These are phyloP conservation scores for Dreissena polymorpha DNA, from an alignment of 1,140 invertebrate species.

Conservation along the genomic window DNA sequence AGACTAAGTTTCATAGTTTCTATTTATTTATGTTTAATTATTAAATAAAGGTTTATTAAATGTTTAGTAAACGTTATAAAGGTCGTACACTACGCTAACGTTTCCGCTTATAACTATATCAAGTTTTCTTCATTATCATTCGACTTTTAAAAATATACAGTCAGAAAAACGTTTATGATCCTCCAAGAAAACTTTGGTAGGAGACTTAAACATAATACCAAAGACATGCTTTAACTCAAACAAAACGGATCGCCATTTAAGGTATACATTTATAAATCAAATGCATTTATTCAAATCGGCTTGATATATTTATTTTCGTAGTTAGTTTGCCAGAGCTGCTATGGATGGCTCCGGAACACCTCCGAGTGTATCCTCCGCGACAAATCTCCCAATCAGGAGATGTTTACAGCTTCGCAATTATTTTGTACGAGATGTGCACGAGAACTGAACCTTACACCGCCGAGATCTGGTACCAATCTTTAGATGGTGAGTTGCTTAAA, in stretches of 20 bases:
- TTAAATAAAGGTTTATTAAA: too few species aligned
- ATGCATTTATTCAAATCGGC: too few species aligned
- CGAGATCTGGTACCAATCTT: background rate
- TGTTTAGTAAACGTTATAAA: too few species aligned
- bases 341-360: constrained; percentile 96
- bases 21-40: too few species aligned
- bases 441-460: constrained; percentile 92
- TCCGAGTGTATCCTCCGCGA: constrained; percentile 80
- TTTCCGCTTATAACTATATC: too few species aligned
- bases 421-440: constrained; percentile 96
- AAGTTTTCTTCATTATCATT: too few species aligned
- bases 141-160: background rate
- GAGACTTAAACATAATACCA: background rate
- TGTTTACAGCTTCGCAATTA: constrained; percentile 97
- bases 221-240: background rate
- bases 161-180: background rate
- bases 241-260: background rate
- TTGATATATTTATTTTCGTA: background rate
- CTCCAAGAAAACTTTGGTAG: background rate
- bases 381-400: constrained; percentile 93
- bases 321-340: constrained; percentile 78
- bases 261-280: background rate
- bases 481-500: constrained; percentile 1
- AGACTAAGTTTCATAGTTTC: too few species aligned
- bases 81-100: too few species aligned